Percentiles rank a stretch among this genome's conserved stretches.
Conservation (phyloP, 2,113 vertebrate species). For the Donacobius atricapilla region DNA sequence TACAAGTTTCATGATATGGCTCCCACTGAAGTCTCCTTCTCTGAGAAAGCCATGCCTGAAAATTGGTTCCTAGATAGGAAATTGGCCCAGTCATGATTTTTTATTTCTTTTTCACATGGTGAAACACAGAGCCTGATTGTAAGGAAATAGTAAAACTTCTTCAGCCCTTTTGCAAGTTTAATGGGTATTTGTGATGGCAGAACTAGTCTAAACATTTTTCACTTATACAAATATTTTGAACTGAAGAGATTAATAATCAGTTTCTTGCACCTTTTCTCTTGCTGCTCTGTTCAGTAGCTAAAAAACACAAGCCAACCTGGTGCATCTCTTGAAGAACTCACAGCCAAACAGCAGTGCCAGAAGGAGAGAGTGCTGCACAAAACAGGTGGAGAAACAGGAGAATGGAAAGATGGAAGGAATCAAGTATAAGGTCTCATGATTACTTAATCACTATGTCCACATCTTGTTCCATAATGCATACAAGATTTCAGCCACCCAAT, state of each 20-base stretch:
- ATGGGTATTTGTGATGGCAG: background rate
- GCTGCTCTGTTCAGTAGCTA: background rate
- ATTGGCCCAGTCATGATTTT: background rate
- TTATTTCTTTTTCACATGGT: background rate
- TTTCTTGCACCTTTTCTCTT: background rate
- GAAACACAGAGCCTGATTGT: background rate
- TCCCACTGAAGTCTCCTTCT: background rate
- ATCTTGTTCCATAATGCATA: constrained; percentile 46
- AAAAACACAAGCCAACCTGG: background rate
- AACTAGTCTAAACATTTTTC: background rate
- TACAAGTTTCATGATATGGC: background rate
- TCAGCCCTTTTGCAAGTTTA: background rate
- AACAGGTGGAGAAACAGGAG: constrained; percentile 50
- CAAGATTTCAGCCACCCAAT: constrained; percentile 41
- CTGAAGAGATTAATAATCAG: background rate
- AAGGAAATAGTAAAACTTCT: background rate
- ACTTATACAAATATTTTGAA: background rate
- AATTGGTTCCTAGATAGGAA: background rate
- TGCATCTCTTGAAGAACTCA: background rate
- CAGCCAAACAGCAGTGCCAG: background rate
- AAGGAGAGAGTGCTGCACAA: background rate
- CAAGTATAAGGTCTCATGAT: constrained; percentile 46
- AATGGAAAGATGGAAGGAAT: constrained; percentile 53
- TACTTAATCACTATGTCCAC: constrained; percentile 44
- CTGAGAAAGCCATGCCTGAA: background rate